Evolutionary conservation across 2,888 invertebrate species (phyloP), one percentile per base, ranked within the genome.

Genomic region (Agrochola litura): DNA sequence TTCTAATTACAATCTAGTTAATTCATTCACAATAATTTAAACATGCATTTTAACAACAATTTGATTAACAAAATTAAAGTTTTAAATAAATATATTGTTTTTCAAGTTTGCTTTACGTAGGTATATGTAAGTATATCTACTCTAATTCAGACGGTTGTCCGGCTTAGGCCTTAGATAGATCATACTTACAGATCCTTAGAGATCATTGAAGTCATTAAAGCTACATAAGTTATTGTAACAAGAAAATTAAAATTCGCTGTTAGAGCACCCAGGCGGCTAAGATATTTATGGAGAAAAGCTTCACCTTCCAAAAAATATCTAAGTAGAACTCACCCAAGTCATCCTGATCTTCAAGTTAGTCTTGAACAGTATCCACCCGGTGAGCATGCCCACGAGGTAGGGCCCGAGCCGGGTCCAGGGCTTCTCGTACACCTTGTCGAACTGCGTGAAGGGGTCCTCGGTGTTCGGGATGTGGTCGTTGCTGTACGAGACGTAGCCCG

Each of bases 371-470:
- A 98, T 97, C 98, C 98, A 99, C 0, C 98, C 98, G 0, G 98
- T 98, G 30, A 97, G 97, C 98, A 99, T 98, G 85, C 98, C 98
- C 73, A 98, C 98, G 4, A 98, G 95, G 93, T 98, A 99, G 0
- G 98, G 98, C 0, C 98, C 98, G 22, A 98, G 94, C 77, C 98
- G 95, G 0, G 98, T 98, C 98, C 98, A 99, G 1, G 98, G 98
- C 93, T 98, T 99, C 94, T 98, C 98, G 93, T 99, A 99, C 88
- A 99, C 98, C 95, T 98, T 98, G 94, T 99, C 98, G 93, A 99
- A 99, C 71, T 98, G 97, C 0, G 98, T 98, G 91, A 98, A 96
- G 0, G 98, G 98, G 92, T 98, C 98, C 89, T 98, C 98, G 25
- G 97, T 97, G 93, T 97, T 97, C 12, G 98, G 98, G 92, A 98